Percentiles rank a stretch among this genome's conserved stretches.
These are phyloP conservation scores for Vimba vimba DNA, from an alignment of 2,113 vertebrate species.

Conservation along the genomic window DNA sequence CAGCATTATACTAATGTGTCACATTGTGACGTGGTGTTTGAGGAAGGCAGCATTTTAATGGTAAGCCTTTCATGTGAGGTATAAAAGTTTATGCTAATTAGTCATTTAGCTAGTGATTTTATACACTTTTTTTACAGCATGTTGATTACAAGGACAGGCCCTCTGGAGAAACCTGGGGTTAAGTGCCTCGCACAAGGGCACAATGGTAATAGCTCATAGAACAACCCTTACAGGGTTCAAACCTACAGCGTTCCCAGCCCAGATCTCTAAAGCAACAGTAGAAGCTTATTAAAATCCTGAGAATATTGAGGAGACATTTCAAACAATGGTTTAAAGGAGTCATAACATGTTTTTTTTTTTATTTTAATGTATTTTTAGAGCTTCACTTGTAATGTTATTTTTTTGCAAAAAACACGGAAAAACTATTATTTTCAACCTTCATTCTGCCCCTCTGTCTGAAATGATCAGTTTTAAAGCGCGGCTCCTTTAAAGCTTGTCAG, in stretches of 20 bases:
- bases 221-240: slow-evolving; percentile 1
- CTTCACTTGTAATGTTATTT: too few species aligned
- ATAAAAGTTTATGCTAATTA: slow-evolving; percentile 26
- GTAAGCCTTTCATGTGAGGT: slow-evolving; percentile 75
- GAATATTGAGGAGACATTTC: background rate
- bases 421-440: too few species aligned
- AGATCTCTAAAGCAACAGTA: slow-evolving; percentile 30
- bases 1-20: too few species aligned
- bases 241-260: slow-evolving; percentile 20
- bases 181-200: slow-evolving; percentile 13
- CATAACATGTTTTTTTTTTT: too few species aligned
- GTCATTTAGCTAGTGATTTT: slow-evolving; percentile 28
- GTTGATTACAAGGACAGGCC: background rate
- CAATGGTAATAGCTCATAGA: slow-evolving; percentile 10
- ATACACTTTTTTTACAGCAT: background rate
- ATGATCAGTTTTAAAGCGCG: too few species aligned
- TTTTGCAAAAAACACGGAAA: too few species aligned
- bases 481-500: too few species aligned
- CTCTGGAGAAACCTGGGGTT: slow-evolving; percentile 21
- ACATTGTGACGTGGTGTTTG: too few species aligned
- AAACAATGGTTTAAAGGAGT: background rate
- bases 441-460: too few species aligned
- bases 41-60: background rate
- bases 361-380: too few species aligned
- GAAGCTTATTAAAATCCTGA: background rate